phyloP scores from a whole-genome alignment of 1,140 invertebrate genomes.

The Battus philenor region DNA sequence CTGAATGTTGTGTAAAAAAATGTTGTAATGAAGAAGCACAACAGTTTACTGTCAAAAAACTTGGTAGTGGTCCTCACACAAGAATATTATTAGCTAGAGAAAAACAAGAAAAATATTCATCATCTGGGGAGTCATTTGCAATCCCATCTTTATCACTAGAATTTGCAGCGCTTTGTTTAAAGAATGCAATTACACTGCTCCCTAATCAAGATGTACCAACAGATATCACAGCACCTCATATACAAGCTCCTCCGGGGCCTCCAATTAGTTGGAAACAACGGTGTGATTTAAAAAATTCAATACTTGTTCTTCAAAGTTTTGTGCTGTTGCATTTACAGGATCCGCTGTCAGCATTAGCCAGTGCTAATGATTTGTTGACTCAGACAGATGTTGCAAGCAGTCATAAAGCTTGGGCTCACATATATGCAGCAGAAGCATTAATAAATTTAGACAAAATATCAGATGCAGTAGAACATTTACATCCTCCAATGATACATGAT shows the following conservation, averaged over 20 bases:
- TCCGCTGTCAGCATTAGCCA: slow-evolving; percentile 86
- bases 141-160: slow-evolving; percentile 92
- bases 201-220: slow-evolving; percentile 54
- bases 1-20: slow-evolving; percentile 88
- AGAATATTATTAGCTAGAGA: slow-evolving; percentile 59
- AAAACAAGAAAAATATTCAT: slow-evolving; percentile 67
- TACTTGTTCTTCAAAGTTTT: slow-evolving; percentile 88
- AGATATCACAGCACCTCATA: slow-evolving; percentile 42
- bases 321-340: slow-evolving; percentile 91
- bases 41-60: slow-evolving; percentile 59
- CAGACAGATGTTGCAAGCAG: slow-evolving; percentile 67
- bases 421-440: slow-evolving; percentile 94
- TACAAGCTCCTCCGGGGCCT: slow-evolving; percentile 64
- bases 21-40: slow-evolving; percentile 60
- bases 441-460: slow-evolving; percentile 88
- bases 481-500: slow-evolving; percentile 83
- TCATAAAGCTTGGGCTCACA: slow-evolving; percentile 87
- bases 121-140: slow-evolving; percentile 83
- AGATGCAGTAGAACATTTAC: slow-evolving; percentile 90
- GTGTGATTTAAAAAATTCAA: slow-evolving; percentile 76
- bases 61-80: slow-evolving; percentile 63
- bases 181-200: slow-evolving; percentile 85
- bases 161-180: slow-evolving; percentile 91
- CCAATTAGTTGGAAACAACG: slow-evolving; percentile 67
- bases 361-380: slow-evolving; percentile 82